A percentile compares a stretch with the other conserved stretches of the same genome.
These are phyloP conservation scores for Bos indicus DNA, from an alignment of 2,113 vertebrate species.

Conservation along the genomic window DNA sequence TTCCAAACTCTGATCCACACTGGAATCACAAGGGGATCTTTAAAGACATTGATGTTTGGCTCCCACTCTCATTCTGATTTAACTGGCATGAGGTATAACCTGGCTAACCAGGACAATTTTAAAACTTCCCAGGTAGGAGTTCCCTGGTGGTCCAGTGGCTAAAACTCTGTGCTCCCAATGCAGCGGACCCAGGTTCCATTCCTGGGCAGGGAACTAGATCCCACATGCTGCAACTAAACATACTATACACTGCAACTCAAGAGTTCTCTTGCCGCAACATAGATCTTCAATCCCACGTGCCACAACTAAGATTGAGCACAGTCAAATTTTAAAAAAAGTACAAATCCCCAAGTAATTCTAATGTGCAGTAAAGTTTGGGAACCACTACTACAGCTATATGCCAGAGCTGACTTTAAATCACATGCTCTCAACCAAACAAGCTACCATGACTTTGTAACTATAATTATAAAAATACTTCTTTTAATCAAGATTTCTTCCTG, in stretches of 20 bases:
- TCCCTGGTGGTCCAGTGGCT: not conserved
- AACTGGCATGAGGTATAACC: not conserved
- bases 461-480: not conserved
- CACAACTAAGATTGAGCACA: not conserved
- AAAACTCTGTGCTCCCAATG: not conserved
- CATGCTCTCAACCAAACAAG: not conserved
- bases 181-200: not conserved
- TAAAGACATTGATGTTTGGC: not conserved
- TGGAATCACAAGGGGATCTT: not conserved
- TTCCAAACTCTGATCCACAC: not conserved
- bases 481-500: slow-evolving; percentile 8
- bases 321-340: not conserved
- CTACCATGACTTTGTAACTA: not conserved
- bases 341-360: not conserved
- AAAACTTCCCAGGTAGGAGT: not conserved
- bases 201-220: not conserved
- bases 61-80: not conserved
- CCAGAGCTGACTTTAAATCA: not conserved
- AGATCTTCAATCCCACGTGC: not conserved
- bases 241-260: not conserved
- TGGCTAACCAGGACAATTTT: not conserved
- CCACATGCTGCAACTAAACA: not conserved
- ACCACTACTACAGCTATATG: not conserved
- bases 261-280: not conserved
- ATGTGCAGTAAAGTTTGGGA: not conserved